Percentiles rank a stretch among this genome's conserved stretches.
Evolutionary conservation across 2,797 vertebrate species (phyloP).

Genomic region (Centropyge bicolor): DNA sequence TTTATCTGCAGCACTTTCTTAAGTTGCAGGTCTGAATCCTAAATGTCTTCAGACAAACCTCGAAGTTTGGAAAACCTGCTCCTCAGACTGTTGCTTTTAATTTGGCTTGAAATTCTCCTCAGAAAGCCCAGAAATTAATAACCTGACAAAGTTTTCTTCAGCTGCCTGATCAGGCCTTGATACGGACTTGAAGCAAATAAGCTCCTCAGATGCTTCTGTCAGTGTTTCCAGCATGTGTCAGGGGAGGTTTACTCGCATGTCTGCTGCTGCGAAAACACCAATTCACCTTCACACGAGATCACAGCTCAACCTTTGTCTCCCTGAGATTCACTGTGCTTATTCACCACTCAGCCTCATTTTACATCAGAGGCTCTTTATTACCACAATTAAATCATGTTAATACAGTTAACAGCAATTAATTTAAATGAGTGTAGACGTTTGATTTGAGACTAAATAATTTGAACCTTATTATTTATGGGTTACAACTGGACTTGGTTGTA

Average conservation of each 20-base stretch:
- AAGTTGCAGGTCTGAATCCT: conserved; percentile 10
- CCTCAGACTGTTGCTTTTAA: conserved; percentile 49
- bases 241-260: conserved; percentile 49
- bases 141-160: conserved; percentile 51
- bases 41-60: conserved; percentile 32
- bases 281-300: conserved; percentile 60
- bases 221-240: conserved; percentile 49
- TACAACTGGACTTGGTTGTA: no score
- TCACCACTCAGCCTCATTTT: conserved; percentile 3
- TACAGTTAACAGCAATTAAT: background rate
- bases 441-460: background rate
- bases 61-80: background rate
- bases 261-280: conserved; percentile 44
- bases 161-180: conserved; percentile 14
- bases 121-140: conserved; percentile 54
- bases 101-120: conserved; percentile 50
- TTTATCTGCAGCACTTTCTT: conserved; percentile 9
- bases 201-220: conserved; percentile 43
- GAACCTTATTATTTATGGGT: background rate
- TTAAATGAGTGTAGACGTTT: background rate
- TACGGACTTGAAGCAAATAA: conserved; percentile 59
- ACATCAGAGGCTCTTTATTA: background rate
- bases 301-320: conserved; percentile 22
- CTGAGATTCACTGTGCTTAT: background rate
- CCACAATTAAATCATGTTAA: background rate